Evolutionary conservation across 2,888 invertebrate genomes (phyloP), one percentile per base, ranked within the genome.

Genomic region (Drosophila subquinaria): DNA sequence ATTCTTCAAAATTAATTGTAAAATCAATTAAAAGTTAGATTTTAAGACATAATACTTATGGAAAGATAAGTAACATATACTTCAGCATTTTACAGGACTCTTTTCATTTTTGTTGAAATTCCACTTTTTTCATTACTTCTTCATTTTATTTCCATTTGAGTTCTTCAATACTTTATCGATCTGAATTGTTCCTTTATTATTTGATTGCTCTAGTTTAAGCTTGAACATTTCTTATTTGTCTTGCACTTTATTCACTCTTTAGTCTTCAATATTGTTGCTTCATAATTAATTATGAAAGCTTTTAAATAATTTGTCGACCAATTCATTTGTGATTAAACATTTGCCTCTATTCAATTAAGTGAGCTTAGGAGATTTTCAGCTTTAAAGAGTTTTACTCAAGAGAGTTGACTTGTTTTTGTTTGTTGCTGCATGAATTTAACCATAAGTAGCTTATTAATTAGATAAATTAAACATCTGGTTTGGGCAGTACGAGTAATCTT

Each of bases 251-350:
- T 50, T 50, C 4, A 13, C 13, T 50, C 50, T 8, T 50, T 17
- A 11, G 35, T 13, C 50, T 13, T 48, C 6, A 15, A 60, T 17
- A 20, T 45, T 53, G 30, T 4, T 17, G 48, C 17, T 47, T 23
- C 13, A 40, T 45, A 45, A 20, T 47, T 66, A 45, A 55, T 42
- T 55, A 42, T 43, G 17, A 43, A 55, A 43, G 55, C 55, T 43
- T 43, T 55, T 55, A 4, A 30, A 42, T 33, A 33, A 56, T 43
- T 35, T 33, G 33, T 20, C 10, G n/a, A n/a, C n/a, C 43, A 56
- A 56, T 56, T 43, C 43, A 55, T 33, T 55, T 42, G 11, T 30
- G 1, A 5, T 11, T 20, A 55, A 33, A 5, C 33, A 43, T 51
- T 38, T 15, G 4, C 11, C 23, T 45, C 15, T 57, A 57, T 45